Evolutionary conservation across 2,113 vertebrate genomes (phyloP).

Genomic region (Oncorhynchus nerka): DNA sequence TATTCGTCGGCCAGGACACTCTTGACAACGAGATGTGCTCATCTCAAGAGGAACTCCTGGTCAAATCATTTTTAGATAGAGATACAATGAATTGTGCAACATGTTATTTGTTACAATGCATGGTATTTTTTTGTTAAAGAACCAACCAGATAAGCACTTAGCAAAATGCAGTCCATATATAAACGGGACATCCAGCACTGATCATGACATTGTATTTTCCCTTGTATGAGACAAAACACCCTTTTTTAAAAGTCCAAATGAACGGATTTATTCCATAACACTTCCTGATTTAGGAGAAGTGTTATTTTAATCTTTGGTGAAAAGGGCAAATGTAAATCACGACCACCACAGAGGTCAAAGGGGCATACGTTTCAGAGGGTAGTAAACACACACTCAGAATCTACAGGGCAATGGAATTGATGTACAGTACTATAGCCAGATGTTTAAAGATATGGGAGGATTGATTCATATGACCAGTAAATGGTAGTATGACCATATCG

Average conservation of each 20-base stretch:
- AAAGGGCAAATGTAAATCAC: conserved; percentile 74
- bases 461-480: background rate
- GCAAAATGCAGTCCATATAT: conserved; percentile 66
- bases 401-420: conserved; percentile 20
- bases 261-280: conserved; percentile 51
- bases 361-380: conserved; percentile 49
- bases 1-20: conserved; percentile 81
- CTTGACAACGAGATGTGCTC: conserved; percentile 85
- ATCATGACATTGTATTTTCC: conserved; percentile 78
- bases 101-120: conserved; percentile 76
- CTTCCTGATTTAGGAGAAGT: conserved; percentile 45
- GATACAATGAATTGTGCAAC: conserved; percentile 79
- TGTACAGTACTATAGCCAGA: background rate
- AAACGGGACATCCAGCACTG: conserved; percentile 75
- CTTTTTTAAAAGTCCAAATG: conserved; percentile 58
- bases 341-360: conserved; percentile 45
- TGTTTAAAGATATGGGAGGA: background rate
- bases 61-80: conserved; percentile 83
- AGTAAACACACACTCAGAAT: conserved; percentile 23
- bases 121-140: conserved; percentile 55
- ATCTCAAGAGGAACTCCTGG: conserved; percentile 85
- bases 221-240: conserved; percentile 81
- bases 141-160: conserved; percentile 77
- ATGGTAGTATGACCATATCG: conserved; percentile 19
- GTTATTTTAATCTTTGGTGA: conserved; percentile 48